These are phyloP conservation scores for Parasteatoda lunata DNA, from an alignment of 2,888 invertebrate species.

Conservation along the genomic window DNA sequence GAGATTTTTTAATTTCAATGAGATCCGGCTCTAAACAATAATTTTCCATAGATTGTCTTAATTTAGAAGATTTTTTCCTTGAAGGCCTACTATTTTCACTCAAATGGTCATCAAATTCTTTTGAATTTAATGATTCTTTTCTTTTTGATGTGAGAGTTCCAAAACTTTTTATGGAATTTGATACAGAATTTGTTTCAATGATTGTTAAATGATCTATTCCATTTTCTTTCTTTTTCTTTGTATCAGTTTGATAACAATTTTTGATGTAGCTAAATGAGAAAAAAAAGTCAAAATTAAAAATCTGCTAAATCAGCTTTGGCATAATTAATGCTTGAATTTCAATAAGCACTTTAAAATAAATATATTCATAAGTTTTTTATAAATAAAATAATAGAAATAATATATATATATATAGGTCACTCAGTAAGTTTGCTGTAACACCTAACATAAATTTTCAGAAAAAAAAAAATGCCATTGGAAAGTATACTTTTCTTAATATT, in stretches of 20 bases:
- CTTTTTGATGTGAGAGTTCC: conserved; percentile 29
- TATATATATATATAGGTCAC: too few species aligned
- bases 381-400: too few species aligned
- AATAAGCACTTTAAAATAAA: too few species aligned
- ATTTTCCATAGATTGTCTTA: conserved; percentile 48
- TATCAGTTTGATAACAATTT: conserved; percentile 23
- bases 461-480: too few species aligned
- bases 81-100: conserved; percentile 42
- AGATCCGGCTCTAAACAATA: conserved; percentile 41
- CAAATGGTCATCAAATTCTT: conserved; percentile 47
- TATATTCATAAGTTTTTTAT: too few species aligned
- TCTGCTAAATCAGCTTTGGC: background rate
- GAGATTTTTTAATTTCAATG: conserved; percentile 64
- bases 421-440: too few species aligned
- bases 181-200: conserved; percentile 22
- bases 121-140: conserved; percentile 50
- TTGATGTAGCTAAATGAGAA: conserved; percentile 35
- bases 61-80: conserved; percentile 22
- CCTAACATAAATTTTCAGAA: too few species aligned
- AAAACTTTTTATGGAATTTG: conserved; percentile 36
- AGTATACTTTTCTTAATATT: too few species aligned
- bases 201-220: conserved; percentile 6
- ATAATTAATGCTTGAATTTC: too few species aligned
- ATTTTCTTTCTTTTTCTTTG: conserved; percentile 46
- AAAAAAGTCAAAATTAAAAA: conserved; percentile 8